phyloP scores from a whole-genome alignment of 2,888 invertebrate genomes.

The Drosophila infuscata region DNA sequence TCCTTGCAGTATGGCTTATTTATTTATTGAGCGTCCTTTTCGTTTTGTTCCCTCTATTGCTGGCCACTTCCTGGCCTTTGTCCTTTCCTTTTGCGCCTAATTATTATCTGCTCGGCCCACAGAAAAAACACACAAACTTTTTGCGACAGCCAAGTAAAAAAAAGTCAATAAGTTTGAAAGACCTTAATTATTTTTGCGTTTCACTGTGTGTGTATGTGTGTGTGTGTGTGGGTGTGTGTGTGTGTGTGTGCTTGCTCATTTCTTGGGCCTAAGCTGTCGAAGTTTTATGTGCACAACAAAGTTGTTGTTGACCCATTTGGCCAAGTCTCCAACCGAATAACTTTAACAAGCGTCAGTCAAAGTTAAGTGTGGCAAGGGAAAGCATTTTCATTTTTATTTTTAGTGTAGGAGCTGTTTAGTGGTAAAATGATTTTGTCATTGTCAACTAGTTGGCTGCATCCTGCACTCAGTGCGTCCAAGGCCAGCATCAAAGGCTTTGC shows the following conservation, averaged over 20 bases:
- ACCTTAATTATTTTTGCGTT: slow-evolving; percentile 69
- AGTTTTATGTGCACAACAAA: slow-evolving; percentile 51
- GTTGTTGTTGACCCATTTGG: slow-evolving; percentile 71
- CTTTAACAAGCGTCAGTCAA: slow-evolving; percentile 49
- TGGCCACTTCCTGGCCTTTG: slow-evolving; percentile 64
- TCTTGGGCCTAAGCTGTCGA: slow-evolving; percentile 29
- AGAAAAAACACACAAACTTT: slow-evolving; percentile 40
- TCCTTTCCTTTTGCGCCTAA: slow-evolving; percentile 59
- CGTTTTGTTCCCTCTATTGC: slow-evolving; percentile 9
- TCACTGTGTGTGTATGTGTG: background rate
- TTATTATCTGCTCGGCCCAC: slow-evolving; percentile 66
- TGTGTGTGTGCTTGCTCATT: slow-evolving; percentile 37
- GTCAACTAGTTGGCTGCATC: slow-evolving; percentile 49
- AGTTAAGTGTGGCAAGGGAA: slow-evolving; percentile 17
- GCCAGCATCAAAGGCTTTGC: slow-evolving; percentile 78
- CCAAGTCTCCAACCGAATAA: slow-evolving; percentile 43
- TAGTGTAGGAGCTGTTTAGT: slow-evolving; percentile 36
- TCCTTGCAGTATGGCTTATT: slow-evolving; percentile 41
- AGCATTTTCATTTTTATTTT: slow-evolving; percentile 22
- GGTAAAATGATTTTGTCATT: slow-evolving; percentile 53
- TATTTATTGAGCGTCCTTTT: slow-evolving; percentile 63
- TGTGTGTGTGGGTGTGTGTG: slow-evolving; percentile 8
- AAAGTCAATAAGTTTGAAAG: slow-evolving; percentile 72
- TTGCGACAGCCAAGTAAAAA: slow-evolving; percentile 7
- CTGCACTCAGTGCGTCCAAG: slow-evolving; percentile 64